Conservation (phyloP, 2,797 vertebrate species). For the Peromyscus nudipes region DNA sequence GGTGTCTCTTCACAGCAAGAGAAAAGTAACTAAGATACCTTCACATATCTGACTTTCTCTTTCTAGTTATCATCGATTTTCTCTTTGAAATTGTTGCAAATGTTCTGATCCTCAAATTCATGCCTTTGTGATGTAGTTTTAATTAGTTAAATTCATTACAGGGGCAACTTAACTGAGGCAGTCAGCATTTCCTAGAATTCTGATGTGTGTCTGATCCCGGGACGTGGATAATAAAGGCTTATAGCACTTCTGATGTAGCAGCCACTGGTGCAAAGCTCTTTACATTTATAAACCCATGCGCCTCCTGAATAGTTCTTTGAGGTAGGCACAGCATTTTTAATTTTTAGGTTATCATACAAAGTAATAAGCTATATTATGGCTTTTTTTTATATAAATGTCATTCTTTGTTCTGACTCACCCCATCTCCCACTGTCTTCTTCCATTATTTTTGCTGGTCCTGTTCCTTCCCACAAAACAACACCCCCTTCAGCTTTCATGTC, state of each 20-base stretch:
- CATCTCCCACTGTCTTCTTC: neutral
- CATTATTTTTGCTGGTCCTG: neutral
- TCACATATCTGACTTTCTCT: slow-evolving; percentile 12
- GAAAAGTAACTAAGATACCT: neutral
- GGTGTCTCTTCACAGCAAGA: neutral
- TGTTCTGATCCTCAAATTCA: neutral
- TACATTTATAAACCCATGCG: neutral
- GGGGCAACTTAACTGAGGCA: neutral
- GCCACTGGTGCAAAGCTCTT: neutral
- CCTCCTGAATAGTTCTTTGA: neutral
- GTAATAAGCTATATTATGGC: neutral
- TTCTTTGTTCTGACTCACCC: neutral
- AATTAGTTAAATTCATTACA: neutral
- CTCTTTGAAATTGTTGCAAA: neutral
- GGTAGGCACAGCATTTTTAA: neutral
- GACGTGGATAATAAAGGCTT: neutral
- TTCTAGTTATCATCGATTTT: neutral
- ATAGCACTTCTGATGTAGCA: neutral
- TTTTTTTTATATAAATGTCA: neutral
- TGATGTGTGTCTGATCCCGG: neutral
- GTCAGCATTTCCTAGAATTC: neutral
- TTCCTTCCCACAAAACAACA: neutral
- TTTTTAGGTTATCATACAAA: neutral
- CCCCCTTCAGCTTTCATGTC: neutral
- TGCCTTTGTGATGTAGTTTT: neutral